phyloP scores from a whole-genome alignment of 1,140 invertebrate species.

The Drosophila cardini region DNA sequence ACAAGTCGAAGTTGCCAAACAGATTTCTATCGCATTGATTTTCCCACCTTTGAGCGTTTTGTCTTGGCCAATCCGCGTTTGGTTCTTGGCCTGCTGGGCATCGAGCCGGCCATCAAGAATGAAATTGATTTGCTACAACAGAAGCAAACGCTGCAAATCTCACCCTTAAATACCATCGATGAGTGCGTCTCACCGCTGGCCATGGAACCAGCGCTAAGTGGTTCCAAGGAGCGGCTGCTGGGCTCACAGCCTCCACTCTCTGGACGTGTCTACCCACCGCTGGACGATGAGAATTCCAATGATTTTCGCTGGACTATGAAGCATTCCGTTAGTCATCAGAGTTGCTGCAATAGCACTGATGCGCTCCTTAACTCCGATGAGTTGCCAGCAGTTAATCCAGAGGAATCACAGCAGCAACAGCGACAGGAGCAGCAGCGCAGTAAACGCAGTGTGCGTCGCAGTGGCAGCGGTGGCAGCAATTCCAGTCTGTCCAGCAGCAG shows the following conservation, averaged over 20 bases:
- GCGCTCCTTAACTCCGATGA: slow-evolving; percentile 68
- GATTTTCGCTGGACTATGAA: slow-evolving; percentile 83
- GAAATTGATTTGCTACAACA: slow-evolving; percentile 81
- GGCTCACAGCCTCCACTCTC: not conserved
- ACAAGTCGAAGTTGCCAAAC: slow-evolving; percentile 74
- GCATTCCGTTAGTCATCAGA: slow-evolving; percentile 73
- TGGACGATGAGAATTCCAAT: slow-evolving; percentile 80
- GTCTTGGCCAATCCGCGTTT: slow-evolving; percentile 81
- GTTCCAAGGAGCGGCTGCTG: slow-evolving; percentile 65
- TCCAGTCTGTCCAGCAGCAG: slow-evolving; percentile 75
- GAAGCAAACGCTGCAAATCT: slow-evolving; percentile 76
- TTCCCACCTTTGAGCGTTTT: slow-evolving; percentile 76
- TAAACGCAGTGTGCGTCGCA: slow-evolving; percentile 51
- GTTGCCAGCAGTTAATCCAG: slow-evolving; percentile 7
- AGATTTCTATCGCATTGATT: slow-evolving; percentile 81
- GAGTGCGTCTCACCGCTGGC: slow-evolving; percentile 74
- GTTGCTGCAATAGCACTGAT: slow-evolving; percentile 81
- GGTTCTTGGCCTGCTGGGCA: slow-evolving; percentile 79
- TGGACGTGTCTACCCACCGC: slow-evolving; percentile 56
- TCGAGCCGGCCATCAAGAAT: slow-evolving; percentile 71
- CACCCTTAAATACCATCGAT: slow-evolving; percentile 77
- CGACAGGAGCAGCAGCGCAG: slow-evolving; percentile 9
- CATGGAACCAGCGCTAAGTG: slow-evolving; percentile 44
- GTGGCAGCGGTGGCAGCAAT: slow-evolving; percentile 60
- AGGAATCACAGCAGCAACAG: slow-evolving; percentile 18